Base-by-base conservation (phyloP, 2,113 vertebrate species). In the Neolamprologus hecqui region DNA sequence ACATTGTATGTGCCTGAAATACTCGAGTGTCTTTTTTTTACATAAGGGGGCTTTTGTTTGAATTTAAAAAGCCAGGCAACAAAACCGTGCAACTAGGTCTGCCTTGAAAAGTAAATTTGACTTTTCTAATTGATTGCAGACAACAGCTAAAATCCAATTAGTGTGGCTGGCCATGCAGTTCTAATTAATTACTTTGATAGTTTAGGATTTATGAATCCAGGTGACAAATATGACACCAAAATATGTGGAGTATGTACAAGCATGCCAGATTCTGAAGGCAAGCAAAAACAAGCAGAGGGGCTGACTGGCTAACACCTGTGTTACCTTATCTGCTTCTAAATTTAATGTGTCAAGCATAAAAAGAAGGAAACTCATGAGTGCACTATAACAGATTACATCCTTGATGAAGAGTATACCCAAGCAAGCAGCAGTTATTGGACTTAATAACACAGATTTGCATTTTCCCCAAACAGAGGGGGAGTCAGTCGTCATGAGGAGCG, bases 381-480 rank as follows among this genome's bases (percentile, higher is more conserved):
- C 26, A 47, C 47, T 57, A 63, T 86, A 84, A 88, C 37, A 85
- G 84, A 92, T 90, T 84, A 68, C 77, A 51, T 86, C 87, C 45
- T 77, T 82, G 58, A 92, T 92, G 82, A 93, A 88, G 60, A 49
- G 28, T 60, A 83, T 77, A 85, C 83, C 84, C 84, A 57, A 81
- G 83, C 54, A 86, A 73, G 86, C 83, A 75, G 85, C 14, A 17
- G 84, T 92, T 91, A 93, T 83, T 88, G 81, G 83, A 85, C 58
- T 82, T 86, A 88, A 93, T 91, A 79, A 89, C 86, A 81, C 35
- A 51, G 70, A 94, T 91, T 92, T 86, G 84, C 88, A 92, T 92
- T 91, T 93, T 84, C 31, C 35, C 65, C 65, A 89, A 86, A 86
- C 58, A 89, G 70, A 88, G 84, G 28, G 79, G 65, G 90, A 88